phyloP scores from a whole-genome alignment of 2,888 invertebrate genomes.

The Lymantria monacha region DNA sequence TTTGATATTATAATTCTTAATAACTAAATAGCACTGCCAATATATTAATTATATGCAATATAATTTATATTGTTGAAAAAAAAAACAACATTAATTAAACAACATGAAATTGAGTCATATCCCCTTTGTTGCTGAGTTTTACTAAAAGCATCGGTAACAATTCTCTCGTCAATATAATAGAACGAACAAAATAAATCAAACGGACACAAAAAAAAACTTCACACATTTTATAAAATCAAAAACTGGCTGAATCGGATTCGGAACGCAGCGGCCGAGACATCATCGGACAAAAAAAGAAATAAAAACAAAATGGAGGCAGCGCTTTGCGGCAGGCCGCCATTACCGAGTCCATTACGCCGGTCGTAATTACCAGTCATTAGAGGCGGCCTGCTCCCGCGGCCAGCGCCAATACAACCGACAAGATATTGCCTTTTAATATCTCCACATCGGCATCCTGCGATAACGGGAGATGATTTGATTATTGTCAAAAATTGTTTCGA shows the following conservation, averaged over 20 bases:
- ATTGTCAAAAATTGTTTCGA: constrained; percentile 13
- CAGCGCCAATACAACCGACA: constrained; percentile 38
- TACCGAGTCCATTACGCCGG: constrained; percentile 67
- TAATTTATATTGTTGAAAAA: too few species aligned
- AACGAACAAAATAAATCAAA: too few species aligned
- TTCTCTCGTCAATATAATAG: too few species aligned
- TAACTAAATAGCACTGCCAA: too few species aligned
- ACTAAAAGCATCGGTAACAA: too few species aligned
- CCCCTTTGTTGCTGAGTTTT: too few species aligned
- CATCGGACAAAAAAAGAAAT: constrained; percentile 46
- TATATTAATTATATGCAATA: too few species aligned
- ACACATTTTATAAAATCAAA: constrained; percentile 45
- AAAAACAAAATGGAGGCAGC: constrained; percentile 61
- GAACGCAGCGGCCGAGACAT: constrained; percentile 48
- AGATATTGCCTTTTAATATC: constrained; percentile 74
- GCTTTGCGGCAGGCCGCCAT: constrained; percentile 73
- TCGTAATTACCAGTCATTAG: constrained; percentile 79
- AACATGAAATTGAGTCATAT: too few species aligned
- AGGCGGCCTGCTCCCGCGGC: constrained; percentile 56
- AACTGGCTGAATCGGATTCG: constrained; percentile 44
- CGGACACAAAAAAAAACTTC: constrained; percentile 25
- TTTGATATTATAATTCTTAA: too few species aligned
- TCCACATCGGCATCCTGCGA: constrained; percentile 40
- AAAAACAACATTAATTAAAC: too few species aligned
- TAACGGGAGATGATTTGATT: constrained; percentile 25